A percentile compares a stretch with the other conserved stretches of the same genome.
These are phyloP conservation scores for Linnaemya tessellans DNA, from an alignment of 2,888 invertebrate genomes.

Conservation along the genomic window DNA sequence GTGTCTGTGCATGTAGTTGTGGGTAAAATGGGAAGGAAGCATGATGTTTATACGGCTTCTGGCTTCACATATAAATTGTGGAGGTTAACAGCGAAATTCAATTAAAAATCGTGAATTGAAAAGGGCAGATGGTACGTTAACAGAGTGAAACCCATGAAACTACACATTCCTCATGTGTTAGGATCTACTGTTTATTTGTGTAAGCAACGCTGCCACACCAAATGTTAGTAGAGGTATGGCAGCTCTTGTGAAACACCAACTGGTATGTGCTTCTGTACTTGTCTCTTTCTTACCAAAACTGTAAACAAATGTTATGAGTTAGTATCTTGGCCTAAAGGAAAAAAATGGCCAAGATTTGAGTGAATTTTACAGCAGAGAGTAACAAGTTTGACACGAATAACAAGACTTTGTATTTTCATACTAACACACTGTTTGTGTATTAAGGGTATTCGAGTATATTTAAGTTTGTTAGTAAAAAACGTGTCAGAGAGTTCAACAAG, in stretches of 20 bases:
- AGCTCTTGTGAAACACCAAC: background rate
- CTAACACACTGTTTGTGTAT: background rate
- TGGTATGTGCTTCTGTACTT: background rate
- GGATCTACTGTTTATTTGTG: background rate
- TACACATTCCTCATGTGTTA: background rate
- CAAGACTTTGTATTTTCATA: background rate
- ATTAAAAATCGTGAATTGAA: slow-evolving; percentile 58
- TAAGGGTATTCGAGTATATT: background rate
- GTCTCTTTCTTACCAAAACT: slow-evolving; percentile 52
- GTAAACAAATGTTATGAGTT: slow-evolving; percentile 59
- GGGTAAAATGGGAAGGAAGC: background rate
- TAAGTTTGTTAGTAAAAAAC: background rate
- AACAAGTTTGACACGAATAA: background rate
- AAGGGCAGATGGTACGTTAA: slow-evolving; percentile 11
- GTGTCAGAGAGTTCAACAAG: background rate
- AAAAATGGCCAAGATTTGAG: slow-evolving; percentile 46
- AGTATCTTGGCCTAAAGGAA: slow-evolving; percentile 38
- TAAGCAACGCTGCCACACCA: background rate
- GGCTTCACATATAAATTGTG: slow-evolving; percentile 52
- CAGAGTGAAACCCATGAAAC: background rate
- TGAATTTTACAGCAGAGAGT: slow-evolving; percentile 1
- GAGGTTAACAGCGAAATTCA: slow-evolving; percentile 66
- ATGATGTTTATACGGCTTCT: slow-evolving; percentile 57
- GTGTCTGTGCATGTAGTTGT: background rate
- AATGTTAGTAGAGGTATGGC: slow-evolving; percentile 1